Evolutionary conservation across 2,113 vertebrate genomes (phyloP), one percentile per base, ranked within the genome.

Genomic region (Malurus melanocephalus): DNA sequence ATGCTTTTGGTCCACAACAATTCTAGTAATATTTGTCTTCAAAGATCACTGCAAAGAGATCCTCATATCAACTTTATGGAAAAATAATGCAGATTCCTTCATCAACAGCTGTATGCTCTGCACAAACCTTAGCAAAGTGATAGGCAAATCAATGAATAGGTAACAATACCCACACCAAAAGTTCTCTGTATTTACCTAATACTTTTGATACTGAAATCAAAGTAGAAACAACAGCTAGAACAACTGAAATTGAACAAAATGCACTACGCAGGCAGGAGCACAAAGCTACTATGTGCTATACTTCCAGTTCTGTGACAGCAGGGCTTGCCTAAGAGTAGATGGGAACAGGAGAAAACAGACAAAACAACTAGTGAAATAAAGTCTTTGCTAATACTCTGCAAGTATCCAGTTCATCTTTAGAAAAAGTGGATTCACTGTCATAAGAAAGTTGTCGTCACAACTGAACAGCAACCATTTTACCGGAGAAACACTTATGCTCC

Each of bases 401-500:
- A 88, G 16, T n/a, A 82, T 49, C 67, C n/a, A 87, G 66, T 40
- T 49, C 49, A 67, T 62, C 42, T 67, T 88, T 52, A 68, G 51
- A 88, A 94, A 24, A 60, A 72, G 26, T 19, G 52, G 14, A 84
- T 85, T 86, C 59, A 55, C 38, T 81, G 53, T 92, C 53, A 86
- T 49, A 95, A 90, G 77, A 46, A 93, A 80, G 73, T 69, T 93
- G 56, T 88, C 79, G 80, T 74, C 94, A 88, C 28, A 88, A 95
- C 87, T 45, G 87, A 93, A 94, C 19, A 90, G 49, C 77, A 87
- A 95, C 78, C 57, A 83, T 40, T 89, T 91, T 92, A 94, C 75
- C 60, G 67, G 85, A 95, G n/a, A 52, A 84, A 61, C 35, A 84
- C 51, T 94, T 96, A 89, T 30, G 94, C 49, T 91, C 65, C 49